Evolutionary conservation across 2,113 vertebrate species (phyloP).

Genomic region (Indri indri): DNA sequence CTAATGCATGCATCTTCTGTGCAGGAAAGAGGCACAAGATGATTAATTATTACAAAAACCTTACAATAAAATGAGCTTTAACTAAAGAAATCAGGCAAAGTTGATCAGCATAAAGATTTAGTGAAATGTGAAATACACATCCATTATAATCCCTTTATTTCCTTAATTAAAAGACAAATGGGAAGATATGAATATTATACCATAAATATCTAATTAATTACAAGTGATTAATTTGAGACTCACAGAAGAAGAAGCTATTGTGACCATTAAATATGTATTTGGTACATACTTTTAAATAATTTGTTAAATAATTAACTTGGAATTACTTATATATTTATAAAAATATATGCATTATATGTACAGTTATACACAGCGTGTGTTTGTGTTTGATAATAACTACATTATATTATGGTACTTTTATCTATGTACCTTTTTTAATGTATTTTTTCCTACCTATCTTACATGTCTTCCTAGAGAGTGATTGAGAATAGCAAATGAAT

Average conservation of each 20-base stretch:
- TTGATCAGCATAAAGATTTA: constrained; percentile 23
- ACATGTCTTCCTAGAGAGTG: background rate
- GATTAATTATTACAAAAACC: constrained; percentile 53
- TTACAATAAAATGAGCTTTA: constrained; percentile 35
- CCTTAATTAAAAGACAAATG: constrained; percentile 23
- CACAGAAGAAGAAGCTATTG: background rate
- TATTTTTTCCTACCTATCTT: background rate
- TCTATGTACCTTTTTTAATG: background rate
- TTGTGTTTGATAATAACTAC: background rate
- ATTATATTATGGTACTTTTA: background rate
- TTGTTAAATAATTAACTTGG: background rate
- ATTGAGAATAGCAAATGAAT: background rate
- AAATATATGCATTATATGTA: background rate
- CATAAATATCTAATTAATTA: background rate
- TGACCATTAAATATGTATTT: background rate
- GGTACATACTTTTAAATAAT: background rate
- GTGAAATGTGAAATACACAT: constrained; percentile 18
- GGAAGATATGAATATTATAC: background rate
- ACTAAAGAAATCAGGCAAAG: background rate
- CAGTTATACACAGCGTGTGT: background rate
- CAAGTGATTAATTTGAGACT: background rate
- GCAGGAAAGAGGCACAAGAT: background rate
- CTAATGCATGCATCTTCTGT: background rate
- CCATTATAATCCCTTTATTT: background rate
- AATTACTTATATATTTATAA: background rate